Evolutionary conservation across 2,113 vertebrate species (phyloP).

Genomic region (Petrocephalus microphthalmus): DNA sequence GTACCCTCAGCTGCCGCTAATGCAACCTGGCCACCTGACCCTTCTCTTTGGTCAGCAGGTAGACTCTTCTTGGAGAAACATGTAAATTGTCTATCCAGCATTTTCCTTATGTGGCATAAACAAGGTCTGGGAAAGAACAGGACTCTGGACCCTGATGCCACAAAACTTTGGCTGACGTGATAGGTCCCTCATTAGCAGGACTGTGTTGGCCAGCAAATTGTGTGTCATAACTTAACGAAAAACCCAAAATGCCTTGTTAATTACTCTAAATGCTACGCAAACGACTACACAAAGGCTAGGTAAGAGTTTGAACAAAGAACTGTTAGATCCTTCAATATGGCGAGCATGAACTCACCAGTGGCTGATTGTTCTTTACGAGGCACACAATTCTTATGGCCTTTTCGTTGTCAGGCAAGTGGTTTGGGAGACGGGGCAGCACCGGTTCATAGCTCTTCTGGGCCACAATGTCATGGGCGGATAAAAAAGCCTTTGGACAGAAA

Average conservation of each 20-base stretch:
- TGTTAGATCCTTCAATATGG: background rate
- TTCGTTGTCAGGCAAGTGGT: conserved; percentile 78
- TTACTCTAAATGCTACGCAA: background rate
- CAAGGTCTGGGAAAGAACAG: conserved; percentile 18
- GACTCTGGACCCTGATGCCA: background rate
- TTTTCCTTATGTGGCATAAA: conserved; percentile 30
- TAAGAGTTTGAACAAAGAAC: background rate
- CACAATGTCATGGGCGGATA: conserved; percentile 83
- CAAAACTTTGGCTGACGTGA: background rate
- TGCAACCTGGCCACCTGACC: background rate
- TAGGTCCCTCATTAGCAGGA: background rate
- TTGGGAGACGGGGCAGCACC: conserved; percentile 77
- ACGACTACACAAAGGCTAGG: background rate
- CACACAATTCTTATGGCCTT: conserved; percentile 89
- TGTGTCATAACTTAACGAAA: background rate
- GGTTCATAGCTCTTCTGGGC: conserved; percentile 88
- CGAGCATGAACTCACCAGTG: conserved; percentile 69
- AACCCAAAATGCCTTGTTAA: background rate
- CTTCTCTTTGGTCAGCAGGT: conserved; percentile 26
- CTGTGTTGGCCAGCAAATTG: background rate
- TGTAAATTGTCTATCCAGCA: background rate
- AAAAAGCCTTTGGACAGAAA: conserved; percentile 69
- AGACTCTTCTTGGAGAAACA: conserved; percentile 33
- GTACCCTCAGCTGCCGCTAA: conserved; percentile 23
- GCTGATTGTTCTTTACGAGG: conserved; percentile 94